These are phyloP conservation scores for Catocala sponsa DNA, from an alignment of 2,888 invertebrate genomes.

Conservation along the genomic window DNA sequence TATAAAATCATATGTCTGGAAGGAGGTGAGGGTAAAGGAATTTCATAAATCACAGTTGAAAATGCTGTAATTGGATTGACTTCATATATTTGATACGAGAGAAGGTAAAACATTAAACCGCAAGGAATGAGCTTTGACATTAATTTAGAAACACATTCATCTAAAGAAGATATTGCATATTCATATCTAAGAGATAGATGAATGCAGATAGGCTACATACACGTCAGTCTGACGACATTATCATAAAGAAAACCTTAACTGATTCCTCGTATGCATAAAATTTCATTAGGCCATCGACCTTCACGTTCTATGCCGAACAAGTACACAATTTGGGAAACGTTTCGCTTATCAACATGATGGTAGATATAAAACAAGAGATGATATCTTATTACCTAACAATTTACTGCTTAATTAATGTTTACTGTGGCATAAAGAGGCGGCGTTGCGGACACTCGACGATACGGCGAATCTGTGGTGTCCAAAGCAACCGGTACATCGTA, in stretches of 20 bases:
- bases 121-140: too few relatives aligned
- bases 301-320: slow-evolving; percentile 26
- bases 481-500: slow-evolving; percentile 71
- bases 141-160: neutral
- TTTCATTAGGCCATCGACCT: slow-evolving; percentile 38
- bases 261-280: slow-evolving; percentile 33
- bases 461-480: slow-evolving; percentile 62
- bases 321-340: slow-evolving; percentile 40
- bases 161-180: slow-evolving; percentile 6
- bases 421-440: slow-evolving; percentile 55
- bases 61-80: too few relatives aligned
- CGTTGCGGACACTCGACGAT: slow-evolving; percentile 58
- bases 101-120: neutral
- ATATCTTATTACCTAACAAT: slow-evolving; percentile 61
- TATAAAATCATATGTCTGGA: neutral
- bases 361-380: slow-evolving; percentile 61
- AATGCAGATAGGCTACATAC: slow-evolving; percentile 13
- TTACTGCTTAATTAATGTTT: slow-evolving; percentile 73
- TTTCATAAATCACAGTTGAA: too few relatives aligned
- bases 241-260: slow-evolving; percentile 22
- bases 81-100: too few relatives aligned
- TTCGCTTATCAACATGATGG: slow-evolving; percentile 58
- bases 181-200: slow-evolving; percentile 22
- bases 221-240: slow-evolving; percentile 20
- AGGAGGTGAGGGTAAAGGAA: neutral